A percentile compares a stretch with the other conserved stretches of the same genome.
Evolutionary conservation across 2,797 vertebrate genomes (phyloP).

Genomic region (Melanotaenia maccullochi): DNA sequence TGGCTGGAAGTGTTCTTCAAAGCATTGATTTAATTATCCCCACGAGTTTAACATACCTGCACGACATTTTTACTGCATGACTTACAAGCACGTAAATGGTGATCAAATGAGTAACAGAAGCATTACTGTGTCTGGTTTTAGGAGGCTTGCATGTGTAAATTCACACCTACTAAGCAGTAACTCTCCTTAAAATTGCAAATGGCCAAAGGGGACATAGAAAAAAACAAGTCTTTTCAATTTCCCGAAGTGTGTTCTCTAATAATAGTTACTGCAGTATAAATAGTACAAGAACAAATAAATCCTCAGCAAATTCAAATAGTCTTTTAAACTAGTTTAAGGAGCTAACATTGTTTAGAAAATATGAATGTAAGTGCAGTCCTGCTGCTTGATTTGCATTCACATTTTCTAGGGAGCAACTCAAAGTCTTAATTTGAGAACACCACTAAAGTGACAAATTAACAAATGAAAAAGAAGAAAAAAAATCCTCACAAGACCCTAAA

Average conservation of each 20-base stretch:
- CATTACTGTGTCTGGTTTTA: conserved; percentile 25
- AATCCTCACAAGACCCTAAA: conserved; percentile 1
- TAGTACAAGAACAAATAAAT: conserved; percentile 7
- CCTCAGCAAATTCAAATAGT: conserved; percentile 21
- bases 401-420: not conserved
- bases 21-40: conserved; percentile 68
- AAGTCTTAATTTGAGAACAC: conserved; percentile 6
- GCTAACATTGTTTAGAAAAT: conserved; percentile 16
- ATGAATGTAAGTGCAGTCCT: conserved; percentile 3
- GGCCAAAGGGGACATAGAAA: not conserved
- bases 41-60: conserved; percentile 55
- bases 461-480: not conserved
- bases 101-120: conserved; percentile 59
- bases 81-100: conserved; percentile 70
- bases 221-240: conserved; percentile 27
- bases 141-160: conserved; percentile 26
- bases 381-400: conserved; percentile 5
- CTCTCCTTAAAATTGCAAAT: conserved; percentile 25
- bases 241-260: conserved; percentile 28
- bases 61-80: conserved; percentile 71
- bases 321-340: conserved; percentile 9
- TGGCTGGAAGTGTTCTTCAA: conserved; percentile 64
- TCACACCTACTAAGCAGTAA: conserved; percentile 23
- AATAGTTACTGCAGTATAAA: conserved; percentile 1
- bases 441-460: conserved; percentile 1